Base-by-base conservation (phyloP, 2,888 invertebrate species). In the Linnaemya tessellans region DNA sequence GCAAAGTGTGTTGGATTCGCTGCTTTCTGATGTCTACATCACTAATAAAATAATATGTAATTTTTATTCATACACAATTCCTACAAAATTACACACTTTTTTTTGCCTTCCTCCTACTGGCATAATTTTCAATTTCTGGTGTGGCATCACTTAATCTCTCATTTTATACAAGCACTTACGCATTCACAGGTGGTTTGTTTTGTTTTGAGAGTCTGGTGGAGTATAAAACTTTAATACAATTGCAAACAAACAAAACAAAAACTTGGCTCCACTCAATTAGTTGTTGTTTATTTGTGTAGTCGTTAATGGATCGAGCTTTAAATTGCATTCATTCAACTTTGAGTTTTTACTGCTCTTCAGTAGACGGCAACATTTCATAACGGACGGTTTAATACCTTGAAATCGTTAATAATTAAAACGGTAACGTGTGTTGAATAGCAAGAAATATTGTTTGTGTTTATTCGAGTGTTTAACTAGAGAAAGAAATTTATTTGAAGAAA, bases 341-440 rank as follows among this genome's bases (percentile, higher is more conserved):
- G 60, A 41, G 71, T 75, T 51, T 75, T 79, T 65, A 62, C 38
- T 25, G n/a, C 20, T 25, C 51, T 75, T 84, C 49, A 84, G 84
- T 84, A 78, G 70, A 60, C 75, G 79, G 75, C 74, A 74, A 81
- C 81, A 81, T 46, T 81, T 79, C 78, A 68, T 78, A 58, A 49
- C 54, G 74, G 64, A 18, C 30, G 64, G 73, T 77, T 78, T 60
- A 46, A 11, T 20, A 30, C 20, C 20, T 41, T 41, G 7, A 11
- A 60, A 43, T 56, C 25, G 54, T 79, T 51, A 18, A 7, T 18
- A 49, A 64, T n/a, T 30, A 25, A 79, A 80, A 70, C 56, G 70
- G n/a, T 51, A 54, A 46, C 25, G 58, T 78, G 64, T 65, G 35
- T 75, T 70, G 5, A 46, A 22, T 70, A 65, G 15, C 62, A 73